These are phyloP conservation scores for Erpobdella octoculata DNA, from an alignment of 2,888 invertebrate species.

Conservation along the genomic window DNA sequence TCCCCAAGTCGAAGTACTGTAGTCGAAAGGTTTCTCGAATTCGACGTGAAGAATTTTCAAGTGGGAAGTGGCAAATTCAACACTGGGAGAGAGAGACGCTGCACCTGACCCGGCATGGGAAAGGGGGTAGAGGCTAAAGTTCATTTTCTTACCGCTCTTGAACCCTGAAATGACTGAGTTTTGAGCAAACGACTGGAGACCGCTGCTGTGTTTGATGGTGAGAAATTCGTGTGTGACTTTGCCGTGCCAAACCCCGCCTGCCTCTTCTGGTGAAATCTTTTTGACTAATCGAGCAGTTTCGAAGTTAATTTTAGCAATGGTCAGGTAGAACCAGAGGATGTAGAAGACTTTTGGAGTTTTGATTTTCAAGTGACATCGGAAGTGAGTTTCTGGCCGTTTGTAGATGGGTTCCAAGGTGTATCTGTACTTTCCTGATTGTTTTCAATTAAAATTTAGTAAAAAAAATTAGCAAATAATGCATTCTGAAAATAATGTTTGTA, in stretches of 20 bases:
- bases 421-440: constrained; percentile 43
- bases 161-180: neutral
- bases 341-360: constrained; percentile 35
- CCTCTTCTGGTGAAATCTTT: constrained; percentile 33
- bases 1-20: constrained; percentile 38
- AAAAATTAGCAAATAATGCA: too few species aligned
- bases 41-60: constrained; percentile 33
- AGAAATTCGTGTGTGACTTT: constrained; percentile 40
- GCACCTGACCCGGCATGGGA: neutral
- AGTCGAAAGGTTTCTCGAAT: constrained; percentile 43
- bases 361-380: constrained; percentile 36
- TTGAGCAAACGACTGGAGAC: constrained; percentile 40
- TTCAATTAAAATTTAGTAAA: too few species aligned
- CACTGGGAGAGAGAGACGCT: neutral
- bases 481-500: too few species aligned
- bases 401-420: constrained; percentile 47
- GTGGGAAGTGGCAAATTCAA: neutral
- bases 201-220: constrained; percentile 39
- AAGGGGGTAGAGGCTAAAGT: neutral
- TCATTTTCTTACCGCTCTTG: neutral
- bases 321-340: constrained; percentile 37
- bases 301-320: constrained; percentile 33
- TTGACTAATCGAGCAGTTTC: constrained; percentile 34
- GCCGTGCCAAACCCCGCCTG: constrained; percentile 33
- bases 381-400: constrained; percentile 39